These are phyloP conservation scores for Drosophila hamatofila DNA, from an alignment of 2,888 invertebrate genomes.

Conservation along the genomic window DNA sequence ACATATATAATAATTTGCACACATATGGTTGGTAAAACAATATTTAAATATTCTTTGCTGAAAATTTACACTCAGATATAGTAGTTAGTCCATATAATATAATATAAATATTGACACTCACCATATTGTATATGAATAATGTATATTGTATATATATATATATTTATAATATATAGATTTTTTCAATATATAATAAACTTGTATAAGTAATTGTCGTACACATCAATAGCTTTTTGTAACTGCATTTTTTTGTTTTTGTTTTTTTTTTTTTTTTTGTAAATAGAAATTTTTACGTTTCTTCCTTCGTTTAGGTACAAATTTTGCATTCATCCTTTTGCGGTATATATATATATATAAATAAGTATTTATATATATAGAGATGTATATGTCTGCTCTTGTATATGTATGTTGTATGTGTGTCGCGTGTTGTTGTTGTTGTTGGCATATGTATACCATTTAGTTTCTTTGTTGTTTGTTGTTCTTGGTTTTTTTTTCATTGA, in stretches of 20 bases:
- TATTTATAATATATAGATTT: slow-evolving; percentile 18
- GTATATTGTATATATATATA: slow-evolving; percentile 49
- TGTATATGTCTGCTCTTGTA: slow-evolving; percentile 47
- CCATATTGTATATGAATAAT: slow-evolving; percentile 63
- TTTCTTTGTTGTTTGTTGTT: slow-evolving; percentile 32
- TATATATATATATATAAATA: slow-evolving; percentile 12
- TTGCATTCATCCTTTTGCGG: slow-evolving; percentile 50
- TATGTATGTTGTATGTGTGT: slow-evolving; percentile 30
- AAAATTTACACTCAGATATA: slow-evolving; percentile 48
- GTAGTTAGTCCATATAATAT: slow-evolving; percentile 37
- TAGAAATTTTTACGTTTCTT: slow-evolving; percentile 43
- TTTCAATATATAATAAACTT: slow-evolving; percentile 47
- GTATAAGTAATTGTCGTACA: slow-evolving; percentile 80
- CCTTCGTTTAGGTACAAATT: slow-evolving; percentile 70
- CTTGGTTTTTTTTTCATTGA: not conserved
- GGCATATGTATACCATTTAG: slow-evolving; percentile 75
- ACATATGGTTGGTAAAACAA: slow-evolving; percentile 76
- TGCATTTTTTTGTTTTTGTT: slow-evolving; percentile 22
- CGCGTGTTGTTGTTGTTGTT: slow-evolving; percentile 23
- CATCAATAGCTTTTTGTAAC: slow-evolving; percentile 64
- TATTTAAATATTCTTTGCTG: slow-evolving; percentile 42
- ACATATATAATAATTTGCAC: slow-evolving; percentile 31
- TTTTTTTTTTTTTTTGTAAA: slow-evolving; percentile 42
- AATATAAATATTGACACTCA: slow-evolving; percentile 63
- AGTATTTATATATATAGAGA: not conserved